Evolutionary conservation across 2,888 invertebrate genomes (phyloP).

Genomic region (Petrolisthes cinctipes): DNA sequence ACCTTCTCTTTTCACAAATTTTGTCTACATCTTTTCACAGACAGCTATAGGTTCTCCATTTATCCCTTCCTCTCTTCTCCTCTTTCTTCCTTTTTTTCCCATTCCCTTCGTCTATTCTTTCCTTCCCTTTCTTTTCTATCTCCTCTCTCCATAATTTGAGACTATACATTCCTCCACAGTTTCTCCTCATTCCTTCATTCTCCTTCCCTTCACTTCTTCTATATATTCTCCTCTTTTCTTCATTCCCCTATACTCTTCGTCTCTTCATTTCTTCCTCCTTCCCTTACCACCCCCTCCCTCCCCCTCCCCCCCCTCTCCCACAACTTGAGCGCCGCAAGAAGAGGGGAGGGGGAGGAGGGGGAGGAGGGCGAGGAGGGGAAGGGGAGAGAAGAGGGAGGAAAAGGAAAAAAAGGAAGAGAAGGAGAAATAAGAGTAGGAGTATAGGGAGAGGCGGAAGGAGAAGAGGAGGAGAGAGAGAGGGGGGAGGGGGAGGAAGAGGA

Average conservation of each 20-base stretch:
- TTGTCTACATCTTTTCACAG: no score
- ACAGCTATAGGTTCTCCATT: no score
- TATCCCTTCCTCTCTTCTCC: background rate
- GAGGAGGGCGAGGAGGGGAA: background rate
- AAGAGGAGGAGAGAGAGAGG: slow-evolving; percentile 32
- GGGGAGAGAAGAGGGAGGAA: slow-evolving; percentile 14
- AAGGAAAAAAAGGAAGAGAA: slow-evolving; percentile 27
- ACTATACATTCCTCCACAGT: no score
- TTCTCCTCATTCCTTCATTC: slow-evolving; percentile 13
- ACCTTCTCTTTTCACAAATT: no score
- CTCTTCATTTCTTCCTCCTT: background rate
- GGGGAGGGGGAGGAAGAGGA: background rate
- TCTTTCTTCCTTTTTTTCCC: background rate
- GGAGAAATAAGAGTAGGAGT: background rate
- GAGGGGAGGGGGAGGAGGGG: background rate
- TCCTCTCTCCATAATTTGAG: background rate
- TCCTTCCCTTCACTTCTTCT: no score
- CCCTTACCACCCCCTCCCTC: background rate
- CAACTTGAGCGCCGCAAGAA: background rate
- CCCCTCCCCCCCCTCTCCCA: background rate
- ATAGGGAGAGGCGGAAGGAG: slow-evolving; percentile 41
- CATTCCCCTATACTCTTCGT: background rate
- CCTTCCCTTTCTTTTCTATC: background rate
- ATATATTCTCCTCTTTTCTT: background rate
- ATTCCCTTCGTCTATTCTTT: background rate